Evolutionary conservation across 2,113 vertebrate genomes (phyloP).

Genomic region (Ariopsis seemanni): DNA sequence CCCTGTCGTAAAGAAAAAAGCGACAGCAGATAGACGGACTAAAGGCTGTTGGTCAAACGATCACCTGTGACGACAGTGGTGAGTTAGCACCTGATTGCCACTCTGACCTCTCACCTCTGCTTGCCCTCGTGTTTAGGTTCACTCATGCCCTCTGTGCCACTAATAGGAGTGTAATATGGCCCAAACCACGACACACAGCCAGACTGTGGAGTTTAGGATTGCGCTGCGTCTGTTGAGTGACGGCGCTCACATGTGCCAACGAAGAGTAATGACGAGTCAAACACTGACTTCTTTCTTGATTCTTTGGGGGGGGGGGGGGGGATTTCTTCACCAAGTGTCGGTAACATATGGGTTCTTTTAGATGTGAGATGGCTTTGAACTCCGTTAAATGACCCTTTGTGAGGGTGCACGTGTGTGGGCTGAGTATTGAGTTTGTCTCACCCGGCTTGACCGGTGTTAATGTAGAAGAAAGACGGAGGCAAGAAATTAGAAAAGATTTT

Average conservation of each 20-base stretch:
- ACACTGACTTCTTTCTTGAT: slow-evolving; percentile 45
- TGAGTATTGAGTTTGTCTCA: slow-evolving; percentile 40
- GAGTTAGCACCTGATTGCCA: slow-evolving; percentile 91
- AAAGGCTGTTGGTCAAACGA: slow-evolving; percentile 62
- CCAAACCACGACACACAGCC: slow-evolving; percentile 43
- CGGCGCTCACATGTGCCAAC: slow-evolving; percentile 64
- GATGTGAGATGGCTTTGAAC: slow-evolving; percentile 92
- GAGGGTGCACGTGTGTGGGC: slow-evolving; percentile 82
- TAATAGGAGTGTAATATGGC: slow-evolving; percentile 69
- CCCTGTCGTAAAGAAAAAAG: neutral
- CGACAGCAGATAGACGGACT: slow-evolving; percentile 42
- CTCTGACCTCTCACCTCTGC: slow-evolving; percentile 75
- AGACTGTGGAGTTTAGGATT: slow-evolving; percentile 74
- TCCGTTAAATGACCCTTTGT: slow-evolving; percentile 90
- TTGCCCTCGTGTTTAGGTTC: slow-evolving; percentile 67
- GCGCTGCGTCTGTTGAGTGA: slow-evolving; percentile 67
- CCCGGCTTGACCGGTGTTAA: neutral
- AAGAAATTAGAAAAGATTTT: neutral
- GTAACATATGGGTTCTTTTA: slow-evolving; percentile 88
- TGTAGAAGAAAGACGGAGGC: neutral
- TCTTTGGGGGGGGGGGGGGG: slow-evolving; percentile 29
- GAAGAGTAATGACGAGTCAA: slow-evolving; percentile 19
- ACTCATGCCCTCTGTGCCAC: slow-evolving; percentile 63
- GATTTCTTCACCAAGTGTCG: slow-evolving; percentile 66
- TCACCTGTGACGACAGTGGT: slow-evolving; percentile 94